Conservation (phyloP, 2,797 vertebrate genomes). For the Remorina albescens region DNA sequence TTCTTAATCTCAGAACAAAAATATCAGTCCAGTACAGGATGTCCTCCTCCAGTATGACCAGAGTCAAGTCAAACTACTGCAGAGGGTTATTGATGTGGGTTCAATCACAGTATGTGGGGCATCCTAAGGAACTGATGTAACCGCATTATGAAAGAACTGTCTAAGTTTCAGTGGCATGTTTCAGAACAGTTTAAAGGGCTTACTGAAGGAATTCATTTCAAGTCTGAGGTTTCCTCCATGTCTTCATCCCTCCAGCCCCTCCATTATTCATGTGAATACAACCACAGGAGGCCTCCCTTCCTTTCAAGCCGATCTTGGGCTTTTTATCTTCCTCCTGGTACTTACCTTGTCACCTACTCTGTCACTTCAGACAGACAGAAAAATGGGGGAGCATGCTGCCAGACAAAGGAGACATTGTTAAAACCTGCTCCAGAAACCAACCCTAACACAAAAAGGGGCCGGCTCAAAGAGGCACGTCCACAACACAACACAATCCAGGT, state of each 20-base stretch:
- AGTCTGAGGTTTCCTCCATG: not conserved
- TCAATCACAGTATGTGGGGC: not conserved
- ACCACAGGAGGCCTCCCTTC: slow-evolving; percentile 33
- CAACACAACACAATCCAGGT: slow-evolving; percentile 49
- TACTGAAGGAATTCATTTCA: not conserved
- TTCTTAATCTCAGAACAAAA: not conserved
- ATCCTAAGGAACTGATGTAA: not conserved
- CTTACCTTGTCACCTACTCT: slow-evolving; percentile 52
- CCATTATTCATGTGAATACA: not conserved
- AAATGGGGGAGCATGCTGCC: slow-evolving; percentile 4
- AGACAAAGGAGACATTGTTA: slow-evolving; percentile 64
- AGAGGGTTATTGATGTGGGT: not conserved
- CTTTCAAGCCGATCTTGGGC: slow-evolving; percentile 43
- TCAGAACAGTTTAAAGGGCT: not conserved
- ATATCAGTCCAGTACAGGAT: slow-evolving; percentile 1
- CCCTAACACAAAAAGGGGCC: slow-evolving; percentile 38
- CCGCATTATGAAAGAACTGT: not conserved
- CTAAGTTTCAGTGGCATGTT: not conserved
- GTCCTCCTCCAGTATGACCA: not conserved
- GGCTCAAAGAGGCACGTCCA: slow-evolving; percentile 7
- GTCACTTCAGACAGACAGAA: slow-evolving; percentile 45
- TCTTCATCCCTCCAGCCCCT: not conserved
- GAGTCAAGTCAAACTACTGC: not conserved
- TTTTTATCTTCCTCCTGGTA: slow-evolving; percentile 42
- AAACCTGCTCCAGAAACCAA: slow-evolving; percentile 55